Conservation (phyloP, 2,888 invertebrate species). For the Sarcophaga carnaria region DNA sequence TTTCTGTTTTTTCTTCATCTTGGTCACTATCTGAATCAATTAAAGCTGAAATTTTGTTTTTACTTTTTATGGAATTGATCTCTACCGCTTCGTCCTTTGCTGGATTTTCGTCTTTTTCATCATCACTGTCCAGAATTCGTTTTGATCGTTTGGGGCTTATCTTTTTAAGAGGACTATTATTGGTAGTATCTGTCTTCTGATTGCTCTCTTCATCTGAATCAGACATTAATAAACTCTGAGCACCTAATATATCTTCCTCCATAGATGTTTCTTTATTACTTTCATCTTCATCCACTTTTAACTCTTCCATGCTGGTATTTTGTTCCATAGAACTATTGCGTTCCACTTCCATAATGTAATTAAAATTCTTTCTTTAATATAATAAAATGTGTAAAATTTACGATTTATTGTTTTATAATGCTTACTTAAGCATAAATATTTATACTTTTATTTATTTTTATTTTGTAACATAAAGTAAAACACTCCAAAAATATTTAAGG, state of each 20-base stretch:
- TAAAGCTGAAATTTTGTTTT: conserved; percentile 66
- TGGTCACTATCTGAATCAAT: conserved; percentile 74
- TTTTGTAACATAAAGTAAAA: conserved; percentile 18
- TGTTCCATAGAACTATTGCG: conserved; percentile 28
- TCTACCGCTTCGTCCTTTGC: background rate
- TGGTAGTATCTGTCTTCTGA: conserved; percentile 29
- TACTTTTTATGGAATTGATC: conserved; percentile 22
- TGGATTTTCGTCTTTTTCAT: conserved; percentile 63
- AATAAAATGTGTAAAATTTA: background rate
- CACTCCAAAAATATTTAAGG: conserved; percentile 32
- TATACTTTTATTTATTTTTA: conserved; percentile 26
- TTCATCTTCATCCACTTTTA: conserved; percentile 68
- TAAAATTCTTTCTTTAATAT: background rate
- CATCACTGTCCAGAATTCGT: conserved; percentile 71
- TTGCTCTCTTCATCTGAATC: conserved; percentile 75
- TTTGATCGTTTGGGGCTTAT: conserved; percentile 43
- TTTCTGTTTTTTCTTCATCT: conserved; percentile 55
- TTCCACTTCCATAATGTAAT: conserved; percentile 36
- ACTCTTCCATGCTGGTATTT: conserved; percentile 67
- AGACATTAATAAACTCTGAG: conserved; percentile 76
- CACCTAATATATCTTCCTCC: conserved; percentile 76
- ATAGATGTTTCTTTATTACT: conserved; percentile 72
- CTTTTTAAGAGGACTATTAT: conserved; percentile 42
- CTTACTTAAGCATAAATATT: conserved; percentile 26
- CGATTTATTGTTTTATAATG: background rate